Conservation (phyloP, 2,113 vertebrate genomes). For the Otis tarda region DNA sequence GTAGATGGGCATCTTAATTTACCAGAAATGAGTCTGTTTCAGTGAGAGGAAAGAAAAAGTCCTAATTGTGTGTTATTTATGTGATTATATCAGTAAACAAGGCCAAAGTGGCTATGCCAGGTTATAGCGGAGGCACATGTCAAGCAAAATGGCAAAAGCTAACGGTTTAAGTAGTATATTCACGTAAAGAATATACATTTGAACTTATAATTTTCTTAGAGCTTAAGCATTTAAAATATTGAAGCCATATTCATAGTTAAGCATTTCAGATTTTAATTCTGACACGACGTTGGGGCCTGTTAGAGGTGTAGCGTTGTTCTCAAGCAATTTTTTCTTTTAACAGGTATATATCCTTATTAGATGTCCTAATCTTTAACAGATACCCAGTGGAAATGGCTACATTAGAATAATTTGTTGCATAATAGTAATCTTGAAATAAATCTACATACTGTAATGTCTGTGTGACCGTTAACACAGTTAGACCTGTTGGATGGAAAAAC, state of each 20-base stretch:
- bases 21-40: rapidly evolving
- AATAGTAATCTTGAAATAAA: neutral
- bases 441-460: rapidly evolving
- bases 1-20: rapidly evolving
- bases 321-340: neutral
- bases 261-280: rapidly evolving
- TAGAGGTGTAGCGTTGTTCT: neutral
- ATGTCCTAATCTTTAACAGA: neutral
- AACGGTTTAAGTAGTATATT: neutral
- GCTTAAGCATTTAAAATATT: neutral
- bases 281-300: neutral
- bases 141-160: neutral
- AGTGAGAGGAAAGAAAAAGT: neutral
- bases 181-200: rapidly evolving
- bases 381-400: neutral
- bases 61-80: neutral
- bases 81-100: neutral
- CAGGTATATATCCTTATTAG: neutral
- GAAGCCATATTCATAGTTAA: rapidly evolving
- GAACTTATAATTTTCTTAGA: rapidly evolving
- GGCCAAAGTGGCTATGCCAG: too few species aligned
- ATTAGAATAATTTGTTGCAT: neutral
- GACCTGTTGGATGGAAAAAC: neutral
- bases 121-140: neutral
- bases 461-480: rapidly evolving